Evolutionary conservation across 2,113 vertebrate genomes (phyloP), one percentile per base, ranked within the genome.

Genomic region (Trachemys scripta): DNA sequence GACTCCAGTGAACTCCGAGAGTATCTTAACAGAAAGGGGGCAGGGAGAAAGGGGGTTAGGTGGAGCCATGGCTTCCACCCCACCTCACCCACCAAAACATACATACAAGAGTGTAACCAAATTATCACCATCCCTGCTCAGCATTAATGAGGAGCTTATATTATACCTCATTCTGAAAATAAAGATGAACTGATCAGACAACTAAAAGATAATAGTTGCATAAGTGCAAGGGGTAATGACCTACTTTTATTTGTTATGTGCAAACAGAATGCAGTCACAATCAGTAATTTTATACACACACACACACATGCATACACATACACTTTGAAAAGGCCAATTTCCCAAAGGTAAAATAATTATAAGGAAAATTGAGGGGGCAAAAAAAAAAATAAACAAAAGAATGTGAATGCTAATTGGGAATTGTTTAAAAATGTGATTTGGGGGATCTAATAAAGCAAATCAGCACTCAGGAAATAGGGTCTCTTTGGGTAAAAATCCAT

Each of bases 181-280:
- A 95, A 84, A 80, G 87, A 81, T 72, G 84, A 91, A 96, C 90
- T 94, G 96, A 96, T 97, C 31, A 1, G 81, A 92, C 89, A 93
- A 88, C 89, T 91, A 35, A 94, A 89, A 42, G 57, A 72, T 84
- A 93, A 82, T 88, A 90, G 89, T 79, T 94, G 93, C 92, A 94
- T 65, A 87, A 83, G 89, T 94, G 85, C 89, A 95, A 45, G 6
- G 86, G 90, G 94, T 90, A 95, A 82, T 97, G 93, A 97, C 95
- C 94, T 92, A 97, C 80, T 97, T 97, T 93, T 92, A 89, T 79
- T 90, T 42, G 29, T 54, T 87, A 78, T 94, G 87, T 95, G 62
- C 84, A 96, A 85, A 82, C 80, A 57, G 75, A 65, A 83, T 83
- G 53, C 89, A 72, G 69, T 94, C 25, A 42, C 51, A 5, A 1